Evolutionary conservation across 2,888 invertebrate species (phyloP).

Genomic region (Tillus elongatus): DNA sequence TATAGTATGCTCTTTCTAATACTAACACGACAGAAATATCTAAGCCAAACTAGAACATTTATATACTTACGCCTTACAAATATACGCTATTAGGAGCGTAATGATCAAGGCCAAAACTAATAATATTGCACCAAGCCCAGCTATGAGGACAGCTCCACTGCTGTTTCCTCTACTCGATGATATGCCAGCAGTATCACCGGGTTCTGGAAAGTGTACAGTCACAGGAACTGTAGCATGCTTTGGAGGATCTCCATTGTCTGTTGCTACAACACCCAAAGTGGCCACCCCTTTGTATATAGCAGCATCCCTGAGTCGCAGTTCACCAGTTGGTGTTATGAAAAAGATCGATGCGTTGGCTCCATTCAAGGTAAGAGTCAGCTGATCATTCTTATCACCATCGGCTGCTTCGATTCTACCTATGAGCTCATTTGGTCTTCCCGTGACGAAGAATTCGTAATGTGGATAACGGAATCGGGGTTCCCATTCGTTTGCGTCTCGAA

Average conservation of each 20-base stretch:
- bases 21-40: too few relatives aligned
- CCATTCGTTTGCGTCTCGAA: slow-evolving; percentile 86
- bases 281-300: slow-evolving; percentile 45
- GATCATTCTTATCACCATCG: slow-evolving; percentile 75
- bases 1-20: too few relatives aligned
- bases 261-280: slow-evolving; percentile 72
- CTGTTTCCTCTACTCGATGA: slow-evolving; percentile 25
- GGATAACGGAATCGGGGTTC: slow-evolving; percentile 82
- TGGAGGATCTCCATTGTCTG: slow-evolving; percentile 78
- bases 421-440: slow-evolving; percentile 33
- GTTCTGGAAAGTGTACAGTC: slow-evolving; percentile 51
- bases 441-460: slow-evolving; percentile 71
- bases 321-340: slow-evolving; percentile 56
- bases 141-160: slow-evolving; percentile 41
- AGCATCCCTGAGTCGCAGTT: slow-evolving; percentile 50
- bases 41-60: slow-evolving; percentile 17
- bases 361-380: slow-evolving; percentile 57
- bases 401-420: slow-evolving; percentile 71
- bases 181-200: slow-evolving; percentile 36
- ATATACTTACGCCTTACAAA: slow-evolving; percentile 59
- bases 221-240: slow-evolving; percentile 63
- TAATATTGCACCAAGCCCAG: slow-evolving; percentile 62
- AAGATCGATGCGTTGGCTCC: slow-evolving; percentile 43
- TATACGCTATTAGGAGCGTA: slow-evolving; percentile 64
- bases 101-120: slow-evolving; percentile 67